These are phyloP conservation scores for Neofelis nebulosa DNA, from an alignment of 2,113 vertebrate species.

Conservation along the genomic window DNA sequence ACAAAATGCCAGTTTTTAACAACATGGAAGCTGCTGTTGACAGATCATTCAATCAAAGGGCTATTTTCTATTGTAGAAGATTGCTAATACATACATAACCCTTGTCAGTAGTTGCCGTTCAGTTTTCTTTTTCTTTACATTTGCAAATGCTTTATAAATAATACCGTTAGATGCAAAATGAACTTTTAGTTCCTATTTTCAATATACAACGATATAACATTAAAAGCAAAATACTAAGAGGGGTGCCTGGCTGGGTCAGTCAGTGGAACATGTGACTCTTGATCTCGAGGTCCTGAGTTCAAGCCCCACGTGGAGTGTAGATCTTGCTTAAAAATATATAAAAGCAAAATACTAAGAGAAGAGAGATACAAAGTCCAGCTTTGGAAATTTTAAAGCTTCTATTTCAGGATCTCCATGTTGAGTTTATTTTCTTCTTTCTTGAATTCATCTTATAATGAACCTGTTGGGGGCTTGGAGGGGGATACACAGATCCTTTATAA, in stretches of 20 bases:
- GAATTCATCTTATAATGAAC: not conserved
- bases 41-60: not conserved
- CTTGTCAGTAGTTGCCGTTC: not conserved
- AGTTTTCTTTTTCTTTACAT: constrained; percentile 2
- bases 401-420: not conserved
- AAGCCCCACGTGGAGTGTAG: not conserved
- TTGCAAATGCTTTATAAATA: constrained; percentile 26
- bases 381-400: constrained; percentile 39
- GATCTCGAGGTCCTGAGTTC: not conserved
- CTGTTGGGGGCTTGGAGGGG: not conserved
- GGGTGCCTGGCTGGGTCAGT: not conserved
- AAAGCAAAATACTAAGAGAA: constrained; percentile 15
- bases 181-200: constrained; percentile 38
- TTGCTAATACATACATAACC: not conserved
- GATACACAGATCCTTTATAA: not conserved
- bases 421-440: not conserved
- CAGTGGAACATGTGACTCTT: not conserved
- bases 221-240: constrained; percentile 19
- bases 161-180: not conserved
- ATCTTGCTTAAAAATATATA: not conserved
- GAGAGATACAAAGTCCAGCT: not conserved
- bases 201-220: not conserved
- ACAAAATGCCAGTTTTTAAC: not conserved
- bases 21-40: not conserved
- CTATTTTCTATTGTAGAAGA: not conserved